Evolutionary conservation across 1,140 invertebrate species (phyloP).

Genomic region (Eueides isabella): DNA sequence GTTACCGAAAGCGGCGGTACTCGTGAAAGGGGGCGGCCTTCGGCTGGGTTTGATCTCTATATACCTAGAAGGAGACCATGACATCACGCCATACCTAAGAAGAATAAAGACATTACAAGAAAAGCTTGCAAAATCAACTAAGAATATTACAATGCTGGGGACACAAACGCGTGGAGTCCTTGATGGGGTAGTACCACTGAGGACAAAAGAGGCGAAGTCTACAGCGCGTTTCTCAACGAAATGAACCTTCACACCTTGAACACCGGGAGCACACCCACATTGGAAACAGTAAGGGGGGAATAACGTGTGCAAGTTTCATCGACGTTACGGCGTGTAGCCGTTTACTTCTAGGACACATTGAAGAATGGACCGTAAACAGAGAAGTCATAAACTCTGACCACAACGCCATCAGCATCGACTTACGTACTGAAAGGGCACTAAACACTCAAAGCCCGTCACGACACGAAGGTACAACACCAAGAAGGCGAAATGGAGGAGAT

Average conservation of each 20-base stretch:
- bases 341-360: no score
- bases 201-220: conserved; percentile 30
- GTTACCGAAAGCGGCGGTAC: conserved; percentile 42
- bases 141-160: conserved; percentile 43
- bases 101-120: no score
- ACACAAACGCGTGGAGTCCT: conserved; percentile 53
- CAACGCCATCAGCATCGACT: no score
- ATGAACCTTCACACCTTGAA: conserved; percentile 32
- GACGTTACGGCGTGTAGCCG: no score
- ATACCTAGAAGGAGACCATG: conserved; percentile 25
- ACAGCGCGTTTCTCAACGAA: conserved; percentile 11
- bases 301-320: no score
- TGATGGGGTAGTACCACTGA: no score
- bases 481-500: conserved; percentile 2
- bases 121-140: neutral
- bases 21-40: conserved; percentile 20
- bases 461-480: conserved; percentile 10
- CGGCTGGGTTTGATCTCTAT: conserved; percentile 30
- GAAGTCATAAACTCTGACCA: no score
- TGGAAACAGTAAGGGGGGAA: no score
- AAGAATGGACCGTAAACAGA: no score
- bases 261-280: conserved; percentile 16
- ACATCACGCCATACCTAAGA: neutral
- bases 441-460: conserved; percentile 17
- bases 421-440: no score